Conservation (phyloP, 2,797 vertebrate genomes). For the Dipus sagitta region DNA sequence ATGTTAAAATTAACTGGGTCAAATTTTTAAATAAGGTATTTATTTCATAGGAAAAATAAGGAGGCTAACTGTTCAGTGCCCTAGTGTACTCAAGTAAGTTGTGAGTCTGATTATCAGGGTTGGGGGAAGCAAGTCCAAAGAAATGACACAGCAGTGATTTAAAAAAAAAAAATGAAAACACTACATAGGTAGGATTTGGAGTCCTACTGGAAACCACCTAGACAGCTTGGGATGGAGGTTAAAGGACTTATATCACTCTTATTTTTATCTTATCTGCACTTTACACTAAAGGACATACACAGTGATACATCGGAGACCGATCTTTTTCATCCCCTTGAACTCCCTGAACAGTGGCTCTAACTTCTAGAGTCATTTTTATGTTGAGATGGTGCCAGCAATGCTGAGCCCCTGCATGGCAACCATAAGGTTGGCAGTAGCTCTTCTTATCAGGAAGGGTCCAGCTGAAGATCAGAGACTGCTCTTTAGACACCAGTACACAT, state of each 20-base stretch:
- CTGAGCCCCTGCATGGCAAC: not conserved
- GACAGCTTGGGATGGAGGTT: not conserved
- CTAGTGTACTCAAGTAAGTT: not conserved
- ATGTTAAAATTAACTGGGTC: not conserved
- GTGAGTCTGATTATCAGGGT: not conserved
- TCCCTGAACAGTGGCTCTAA: not conserved
- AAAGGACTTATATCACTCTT: not conserved
- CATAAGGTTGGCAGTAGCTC: not conserved
- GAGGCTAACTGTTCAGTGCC: not conserved
- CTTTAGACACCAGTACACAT: not conserved
- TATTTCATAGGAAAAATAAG: not conserved
- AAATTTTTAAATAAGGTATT: not conserved
- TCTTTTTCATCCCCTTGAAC: slow-evolving; percentile 4
- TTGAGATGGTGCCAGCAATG: not conserved
- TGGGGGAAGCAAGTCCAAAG: not conserved
- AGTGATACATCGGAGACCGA: not conserved
- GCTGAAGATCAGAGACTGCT: not conserved
- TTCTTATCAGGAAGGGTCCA: not conserved
- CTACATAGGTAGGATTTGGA: not conserved
- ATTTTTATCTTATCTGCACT: not conserved
- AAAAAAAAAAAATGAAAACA: not conserved
- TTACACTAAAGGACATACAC: not conserved
- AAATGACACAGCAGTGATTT: not conserved
- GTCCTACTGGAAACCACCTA: not conserved
- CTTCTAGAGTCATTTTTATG: slow-evolving; percentile 4